Conservation (phyloP, 2,888 invertebrate species). For the Branchellion lobata region DNA sequence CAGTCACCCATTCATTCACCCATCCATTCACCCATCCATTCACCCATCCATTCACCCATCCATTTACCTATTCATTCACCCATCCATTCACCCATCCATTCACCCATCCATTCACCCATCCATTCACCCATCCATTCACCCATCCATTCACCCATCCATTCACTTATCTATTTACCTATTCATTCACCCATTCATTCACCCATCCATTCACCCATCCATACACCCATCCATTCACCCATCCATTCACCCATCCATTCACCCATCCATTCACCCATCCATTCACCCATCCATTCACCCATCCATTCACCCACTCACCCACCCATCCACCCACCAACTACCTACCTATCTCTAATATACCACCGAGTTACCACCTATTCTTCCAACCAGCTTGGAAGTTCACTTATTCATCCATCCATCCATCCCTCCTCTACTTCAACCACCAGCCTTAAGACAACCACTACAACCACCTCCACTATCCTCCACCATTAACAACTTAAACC, state of each 20-base stretch:
- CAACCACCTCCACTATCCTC: too few species aligned
- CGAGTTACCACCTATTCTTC: too few species aligned
- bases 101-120: neutral
- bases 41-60: neutral
- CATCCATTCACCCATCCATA: neutral
- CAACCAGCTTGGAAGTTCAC: too few species aligned
- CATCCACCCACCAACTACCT: too few species aligned
- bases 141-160: neutral
- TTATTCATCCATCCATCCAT: neutral
- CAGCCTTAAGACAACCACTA: too few species aligned
- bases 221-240: too few species aligned
- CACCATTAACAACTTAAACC: too few species aligned
- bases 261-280: neutral
- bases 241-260: too few species aligned
- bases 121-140: neutral
- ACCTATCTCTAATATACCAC: too few species aligned
- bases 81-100: neutral
- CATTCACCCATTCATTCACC: neutral
- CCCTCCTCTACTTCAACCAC: neutral
- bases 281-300: neutral
- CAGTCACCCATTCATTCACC: neutral
- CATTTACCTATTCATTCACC: neutral
- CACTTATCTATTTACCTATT: neutral
- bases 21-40: neutral
- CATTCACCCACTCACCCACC: too few species aligned